Base-by-base conservation (phyloP, 1,140 invertebrate genomes). In the Drosophila funebris region DNA sequence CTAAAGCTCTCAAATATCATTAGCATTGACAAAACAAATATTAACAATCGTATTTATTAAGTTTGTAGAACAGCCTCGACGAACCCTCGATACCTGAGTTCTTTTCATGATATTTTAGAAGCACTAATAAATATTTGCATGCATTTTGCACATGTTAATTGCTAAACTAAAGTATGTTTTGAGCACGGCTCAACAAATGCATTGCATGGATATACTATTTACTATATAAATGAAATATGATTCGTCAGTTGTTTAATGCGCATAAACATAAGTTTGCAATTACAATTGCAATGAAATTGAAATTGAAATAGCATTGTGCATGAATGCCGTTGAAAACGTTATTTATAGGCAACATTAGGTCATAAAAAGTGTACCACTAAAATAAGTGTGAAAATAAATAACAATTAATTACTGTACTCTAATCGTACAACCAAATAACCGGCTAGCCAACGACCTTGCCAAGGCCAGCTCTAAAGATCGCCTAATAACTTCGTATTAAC, bases 391-490 rank as follows among this genome's bases (percentile, higher is more conserved):
- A 27, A 62, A 57, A 44, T 46, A 56, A 54, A 50, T 44, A 43
- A 36, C 43, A 75, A 76, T 61, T 60, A 68, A 46, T 69, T 57
- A 16, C 22, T 16, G 2, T 18, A 27, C 39, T 66, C 43, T 64
- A 60, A 72, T 71, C 53, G 39, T 24, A 29, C 43, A 74, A 22
- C 43, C 60, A 44, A 57, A 27, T 3, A 53, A 72, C 11, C 16
- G 24, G 13, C 44, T 37, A 27, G 50, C 18, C 37, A 73, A 76
- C 60, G 78, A 68, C 81, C 82, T 85, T 87, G 73, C 13, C 82
- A 75, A 74, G 73, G 69, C 44, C 64, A 60, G 18, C 14, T 7
- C 9, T 50, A 56, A 20, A 41, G 43, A 66, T 39, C 48, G 4
- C 44, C 60, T 62, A 62, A 61, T 62, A 27, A 52, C 27, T 46